Evolutionary conservation across 2,113 vertebrate genomes (phyloP).

Genomic region (Morphnarchus princeps): DNA sequence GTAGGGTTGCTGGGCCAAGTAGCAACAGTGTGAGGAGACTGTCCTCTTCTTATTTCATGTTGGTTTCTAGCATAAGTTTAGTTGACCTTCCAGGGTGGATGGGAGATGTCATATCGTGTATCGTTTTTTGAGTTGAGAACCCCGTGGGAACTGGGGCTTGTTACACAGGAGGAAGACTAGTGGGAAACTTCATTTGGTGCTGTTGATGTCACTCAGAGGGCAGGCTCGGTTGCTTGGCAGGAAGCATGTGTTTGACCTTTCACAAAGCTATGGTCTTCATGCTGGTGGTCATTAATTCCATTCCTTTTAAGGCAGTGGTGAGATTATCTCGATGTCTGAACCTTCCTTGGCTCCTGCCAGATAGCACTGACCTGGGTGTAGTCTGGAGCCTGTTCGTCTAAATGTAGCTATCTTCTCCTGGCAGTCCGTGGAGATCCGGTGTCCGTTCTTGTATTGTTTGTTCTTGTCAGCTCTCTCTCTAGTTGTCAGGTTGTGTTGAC

Average conservation of each 20-base stretch:
- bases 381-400: not conserved
- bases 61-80: not conserved
- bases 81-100: not conserved
- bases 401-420: not conserved
- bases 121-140: not conserved
- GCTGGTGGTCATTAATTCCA: conserved; percentile 39
- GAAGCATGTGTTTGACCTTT: conserved; percentile 29
- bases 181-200: not conserved
- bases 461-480: not conserved
- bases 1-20: not conserved
- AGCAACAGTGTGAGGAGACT: not conserved
- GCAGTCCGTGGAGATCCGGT: not conserved
- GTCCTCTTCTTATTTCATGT: not conserved
- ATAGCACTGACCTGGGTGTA: conserved; percentile 40
- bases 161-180: not conserved
- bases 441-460: not conserved
- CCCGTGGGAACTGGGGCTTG: not conserved
- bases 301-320: conserved; percentile 23
- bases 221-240: not conserved
- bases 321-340: conserved; percentile 32
- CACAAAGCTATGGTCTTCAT: conserved; percentile 6
- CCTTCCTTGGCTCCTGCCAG: not conserved
- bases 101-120: not conserved
- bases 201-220: not conserved
- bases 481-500: not conserved